Base-by-base conservation (phyloP, 2,113 vertebrate species). In the Nothobranchius kuhntae region DNA sequence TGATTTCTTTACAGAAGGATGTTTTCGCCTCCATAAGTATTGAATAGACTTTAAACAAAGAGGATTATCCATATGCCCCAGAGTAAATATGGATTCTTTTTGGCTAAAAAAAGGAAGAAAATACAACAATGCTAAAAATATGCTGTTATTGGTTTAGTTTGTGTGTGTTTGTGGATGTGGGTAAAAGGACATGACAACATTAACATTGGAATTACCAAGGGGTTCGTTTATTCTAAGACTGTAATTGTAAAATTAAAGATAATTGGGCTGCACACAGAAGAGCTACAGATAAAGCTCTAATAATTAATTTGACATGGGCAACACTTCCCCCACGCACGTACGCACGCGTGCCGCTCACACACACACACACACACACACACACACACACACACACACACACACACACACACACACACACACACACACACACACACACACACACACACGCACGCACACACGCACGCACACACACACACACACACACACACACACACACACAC, bases 241-340 rank as follows among this genome's bases (percentile, higher is more conserved):
- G 62, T 91, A 91, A 91, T 90, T 89, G 85, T 50, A 80, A 81
- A 89, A 90, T 91, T 90, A 89, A 84, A 67, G 68, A 84, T 91
- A 89, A 89, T 90, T 90, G 85, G 86, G 84, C 66, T 86, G 86
- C 73, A 64, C 83, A 73, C 71, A 82, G 75, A 86, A 78, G 82
- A 90, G 86, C 84, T 79, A 68, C 78, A 2, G 80, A 90, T 87
- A 85, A 90, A 88, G 85, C 83, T 78, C 68, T 86, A 87, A 91
- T 91, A 89, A 89, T 88, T 80, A 69, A 85, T 87, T 87, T 84
- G 83, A 84, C 81, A 86, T 81, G 73, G 73, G 68, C 76, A 85
- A 51, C 69, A 30, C 57, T 65, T 68, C 64, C 66, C 71, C 61
- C 53, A 61, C 63, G 6, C 67, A 73, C 0, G 40, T 45, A 52